Base-by-base conservation (phyloP, 2,888 invertebrate genomes). In the Pasiphila rectangulata region DNA sequence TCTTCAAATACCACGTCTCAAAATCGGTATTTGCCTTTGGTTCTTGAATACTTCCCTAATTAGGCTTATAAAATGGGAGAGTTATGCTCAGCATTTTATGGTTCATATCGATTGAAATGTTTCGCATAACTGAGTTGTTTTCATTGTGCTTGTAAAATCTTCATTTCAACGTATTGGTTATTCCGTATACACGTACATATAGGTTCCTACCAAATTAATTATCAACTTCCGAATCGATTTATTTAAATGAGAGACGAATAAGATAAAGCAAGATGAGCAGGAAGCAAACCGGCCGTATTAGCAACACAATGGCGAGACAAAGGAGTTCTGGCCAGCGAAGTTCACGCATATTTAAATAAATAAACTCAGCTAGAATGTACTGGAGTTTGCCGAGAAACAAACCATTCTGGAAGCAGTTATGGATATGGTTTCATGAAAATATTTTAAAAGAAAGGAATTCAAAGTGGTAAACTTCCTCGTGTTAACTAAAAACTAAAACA, bases 331-430 rank as follows among this genome's bases (percentile, higher is more conserved):
- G 69, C 72, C 66, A 71, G 68, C 71, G 68, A 70, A 74, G 75
- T 81, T 80, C 70, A 79, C 80, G 81, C 80, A 79, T 81, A 80
- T 82, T 82, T 80, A 79, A 80, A 82, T 83, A 83, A 80, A 83
- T 79, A 83, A 77, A 79, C 75, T 68, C 67, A 66, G 66, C 70
- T 78, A 74, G 73, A 72, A 67, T 65, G 68, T 63, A 64, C 63
- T 63, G 63, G 63, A 61, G 59, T 67, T 73, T 70, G 68, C 60
- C 63, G 68, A 70, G 64, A 63, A 55, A 29, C 47, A 51, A 39
- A 30, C 29, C 37, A 43, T 46, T 42, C 15, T 38, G 23, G 15
- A 30, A 40, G 44, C 39, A 17, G 25, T 46, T 43, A 42, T 63
- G 57, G 66, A 66, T 59, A 46, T 46, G 68, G 53, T 38, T 37